Evolutionary conservation across 2,113 vertebrate genomes (phyloP).

Genomic region (Bufo bufo): DNA sequence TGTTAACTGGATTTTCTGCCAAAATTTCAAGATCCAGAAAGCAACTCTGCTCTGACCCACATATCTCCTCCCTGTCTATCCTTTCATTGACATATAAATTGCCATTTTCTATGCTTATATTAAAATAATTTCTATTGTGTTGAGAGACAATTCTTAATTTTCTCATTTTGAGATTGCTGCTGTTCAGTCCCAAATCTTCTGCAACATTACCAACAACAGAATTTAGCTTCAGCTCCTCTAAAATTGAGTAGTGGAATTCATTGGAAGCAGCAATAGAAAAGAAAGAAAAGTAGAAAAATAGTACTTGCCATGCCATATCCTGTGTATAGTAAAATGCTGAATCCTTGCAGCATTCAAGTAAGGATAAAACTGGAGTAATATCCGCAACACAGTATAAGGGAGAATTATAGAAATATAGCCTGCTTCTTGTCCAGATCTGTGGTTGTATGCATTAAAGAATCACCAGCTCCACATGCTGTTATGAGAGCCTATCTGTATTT

Average conservation of each 20-base stretch:
- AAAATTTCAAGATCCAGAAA: constrained; percentile 69
- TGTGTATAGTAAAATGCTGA: constrained; percentile 34
- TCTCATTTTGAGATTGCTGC: constrained; percentile 65
- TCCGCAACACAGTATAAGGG: neutral
- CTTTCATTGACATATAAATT: constrained; percentile 68
- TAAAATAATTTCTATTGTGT: constrained; percentile 69
- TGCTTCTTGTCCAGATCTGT: neutral
- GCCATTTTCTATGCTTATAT: constrained; percentile 72
- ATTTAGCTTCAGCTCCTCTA: constrained; percentile 70
- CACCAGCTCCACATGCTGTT: neutral
- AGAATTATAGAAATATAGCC: neutral
- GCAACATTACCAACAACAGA: constrained; percentile 75
- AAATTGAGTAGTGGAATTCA: constrained; percentile 65
- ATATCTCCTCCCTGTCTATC: constrained; percentile 76
- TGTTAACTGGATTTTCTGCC: constrained; percentile 64
- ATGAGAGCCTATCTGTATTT: neutral
- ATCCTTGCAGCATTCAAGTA: constrained; percentile 44
- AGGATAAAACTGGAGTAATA: neutral
- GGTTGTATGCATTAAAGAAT: neutral
- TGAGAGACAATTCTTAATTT: constrained; percentile 74
- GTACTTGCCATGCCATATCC: constrained; percentile 38
- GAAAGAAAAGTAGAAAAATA: constrained; percentile 56
- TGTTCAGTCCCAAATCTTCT: constrained; percentile 76
- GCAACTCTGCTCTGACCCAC: constrained; percentile 70
- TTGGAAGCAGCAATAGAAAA: constrained; percentile 51